Evolutionary conservation across 2,888 invertebrate species (phyloP), one percentile per base, ranked within the genome.

Genomic region (Cosmia pyralina): DNA sequence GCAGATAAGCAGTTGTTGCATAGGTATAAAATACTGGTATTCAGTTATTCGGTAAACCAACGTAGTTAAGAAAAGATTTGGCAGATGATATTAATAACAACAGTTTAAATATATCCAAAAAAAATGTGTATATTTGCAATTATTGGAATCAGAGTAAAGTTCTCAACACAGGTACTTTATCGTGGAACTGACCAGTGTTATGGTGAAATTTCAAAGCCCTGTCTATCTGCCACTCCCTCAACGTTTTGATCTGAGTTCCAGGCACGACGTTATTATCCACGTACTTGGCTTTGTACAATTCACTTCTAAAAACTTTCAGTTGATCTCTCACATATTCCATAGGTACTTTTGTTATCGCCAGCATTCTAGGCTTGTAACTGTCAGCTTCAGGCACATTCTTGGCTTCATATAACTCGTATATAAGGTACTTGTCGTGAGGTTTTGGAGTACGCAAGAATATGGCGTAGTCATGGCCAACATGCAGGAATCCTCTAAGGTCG

Each of bases 161-260:
- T 66, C 92, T 87, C 59, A 94, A 85, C 44, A 93, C 69, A 8
- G 89, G 86, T n/a, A 90, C 81, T 82, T 88, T 88, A 4, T 89
- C 77, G n/a, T 82, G 65, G 5, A 93, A 77, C 57, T 86, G 72
- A 17, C 84, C 85, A 11, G 77, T 69, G 19, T 86, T 85, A 5
- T 84, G 77, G 1, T 85, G 72, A 7, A 84, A 80, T 53, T 79
- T 84, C 60, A 95, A 81, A 0, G 93, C 93, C 65, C 86, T 89
- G 6, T 91, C 90, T 79, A 96, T 93, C 82, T 95, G 96, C 96
- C 96, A 95, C 83, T 96, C 96, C 59, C 94, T 90, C 53, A 95
- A 69, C 0, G 93, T 94, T 72, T 89, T 90, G n/a, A 95, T 92
- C 79, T 90, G 88, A 3, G 93, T 94, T 2, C 96, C 96, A 0